phyloP scores from a whole-genome alignment of 2,888 invertebrate species.

The Drosophila neonasuta region DNA sequence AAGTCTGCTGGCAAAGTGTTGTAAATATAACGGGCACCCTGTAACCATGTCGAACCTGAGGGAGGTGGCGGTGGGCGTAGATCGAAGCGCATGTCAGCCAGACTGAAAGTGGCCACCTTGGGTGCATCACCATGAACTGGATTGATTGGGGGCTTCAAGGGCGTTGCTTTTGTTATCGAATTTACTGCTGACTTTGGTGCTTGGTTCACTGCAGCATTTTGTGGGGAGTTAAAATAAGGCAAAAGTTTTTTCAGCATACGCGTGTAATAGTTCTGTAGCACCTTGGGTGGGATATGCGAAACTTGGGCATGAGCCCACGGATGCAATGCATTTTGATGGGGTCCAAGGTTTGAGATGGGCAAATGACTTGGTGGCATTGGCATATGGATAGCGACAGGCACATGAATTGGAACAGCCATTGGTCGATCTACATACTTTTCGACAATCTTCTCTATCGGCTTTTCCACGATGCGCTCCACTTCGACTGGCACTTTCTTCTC shows the following conservation, averaged over 20 bases:
- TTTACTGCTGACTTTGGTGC: slow-evolving; percentile 16
- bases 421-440: slow-evolving; percentile 81
- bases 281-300: slow-evolving; percentile 73
- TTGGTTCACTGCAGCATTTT: slow-evolving; percentile 32
- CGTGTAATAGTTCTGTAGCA: slow-evolving; percentile 75
- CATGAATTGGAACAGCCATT: slow-evolving; percentile 82
- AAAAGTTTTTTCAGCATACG: slow-evolving; percentile 78
- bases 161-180: slow-evolving; percentile 12
- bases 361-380: slow-evolving; percentile 79
- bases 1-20: slow-evolving; percentile 78
- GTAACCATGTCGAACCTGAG: slow-evolving; percentile 65
- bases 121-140: slow-evolving; percentile 60
- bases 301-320: slow-evolving; percentile 49
- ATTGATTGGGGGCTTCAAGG: slow-evolving; percentile 45
- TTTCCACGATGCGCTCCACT: slow-evolving; percentile 84
- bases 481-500: slow-evolving; percentile 83
- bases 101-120: slow-evolving; percentile 61
- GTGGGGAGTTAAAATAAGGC: slow-evolving; percentile 57
- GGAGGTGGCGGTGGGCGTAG: slow-evolving; percentile 76
- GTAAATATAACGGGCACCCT: slow-evolving; percentile 77
- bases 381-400: slow-evolving; percentile 84
- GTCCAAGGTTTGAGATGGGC: slow-evolving; percentile 24
- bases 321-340: slow-evolving; percentile 64
- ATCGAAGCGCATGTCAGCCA: slow-evolving; percentile 74
- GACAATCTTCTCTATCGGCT: slow-evolving; percentile 82